Conservation (phyloP, 2,797 vertebrate genomes). For the Bradypus variegatus region DNA sequence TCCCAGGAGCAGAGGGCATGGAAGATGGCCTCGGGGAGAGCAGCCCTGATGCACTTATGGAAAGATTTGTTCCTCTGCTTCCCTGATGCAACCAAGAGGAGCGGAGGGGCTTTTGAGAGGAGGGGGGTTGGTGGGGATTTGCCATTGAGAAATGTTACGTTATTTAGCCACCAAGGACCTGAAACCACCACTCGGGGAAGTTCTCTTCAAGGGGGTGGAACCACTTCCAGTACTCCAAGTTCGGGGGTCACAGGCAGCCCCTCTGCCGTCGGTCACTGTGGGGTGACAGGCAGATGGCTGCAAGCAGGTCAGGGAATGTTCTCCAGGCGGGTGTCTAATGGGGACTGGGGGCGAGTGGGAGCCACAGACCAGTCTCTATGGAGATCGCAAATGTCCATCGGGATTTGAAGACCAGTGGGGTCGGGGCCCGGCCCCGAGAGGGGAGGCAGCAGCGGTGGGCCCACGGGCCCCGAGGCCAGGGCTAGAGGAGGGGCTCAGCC, state of each 20-base stretch:
- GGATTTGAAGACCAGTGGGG: fast-evolving
- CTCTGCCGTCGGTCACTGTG: too few species aligned
- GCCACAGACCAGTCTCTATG: neutral
- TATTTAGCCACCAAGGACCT: neutral
- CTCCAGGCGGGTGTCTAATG: too few species aligned
- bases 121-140: fast-evolving
- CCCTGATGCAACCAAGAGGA: too few species aligned
- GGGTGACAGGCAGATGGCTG: fast-evolving
- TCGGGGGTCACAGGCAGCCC: too few species aligned
- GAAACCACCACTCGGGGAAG: neutral
- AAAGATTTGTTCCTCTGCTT: neutral
- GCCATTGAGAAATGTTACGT: neutral
- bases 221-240: fast-evolving
- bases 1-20: too few species aligned
- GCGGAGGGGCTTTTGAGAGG: neutral
- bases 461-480: too few species aligned
- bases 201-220: neutral
- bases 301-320: neutral
- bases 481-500: too few species aligned
- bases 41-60: too few species aligned
- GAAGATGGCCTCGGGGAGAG: too few species aligned
- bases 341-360: too few species aligned
- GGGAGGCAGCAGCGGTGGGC: too few species aligned
- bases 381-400: fast-evolving
- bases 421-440: too few species aligned